Evolutionary conservation across 2,888 invertebrate species (phyloP), one percentile per base, ranked within the genome.

Genomic region (Ceraclea dissimilis): DNA sequence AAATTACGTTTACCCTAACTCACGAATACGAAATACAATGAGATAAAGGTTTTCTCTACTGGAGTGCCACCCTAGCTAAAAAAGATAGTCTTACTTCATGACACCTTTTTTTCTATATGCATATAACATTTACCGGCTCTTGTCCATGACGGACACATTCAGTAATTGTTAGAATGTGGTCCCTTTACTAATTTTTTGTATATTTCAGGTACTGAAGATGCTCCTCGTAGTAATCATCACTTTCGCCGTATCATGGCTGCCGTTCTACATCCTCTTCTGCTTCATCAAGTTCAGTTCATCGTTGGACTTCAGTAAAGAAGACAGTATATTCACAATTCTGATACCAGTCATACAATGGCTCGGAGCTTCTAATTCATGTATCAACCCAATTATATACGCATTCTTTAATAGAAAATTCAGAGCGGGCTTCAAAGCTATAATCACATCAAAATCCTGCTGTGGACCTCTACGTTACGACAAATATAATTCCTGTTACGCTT

Each of bases 381-480:
- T 80, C 64, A 80, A 81, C 65, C 80, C 80, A 1, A 70, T 80
- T 44, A 70, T 81, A 10, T 81, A 81, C 66, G 77, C 78, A 39
- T 79, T 79, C 65, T 79, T 79, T 69, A 79, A 79, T 67, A 71
- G 73, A 56, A 76, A 78, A 64, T 81, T 76, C 68, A 67, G 79
- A 39, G 67, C 70, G 21, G 79, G 79, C 2, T 79, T 80, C 66
- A 67, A 69, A 64, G 74, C 73, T 11, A 69, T 75, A 49, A 64
- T 75, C 21, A 70, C 69, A 44, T 71, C 71, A 52, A 66, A 69
- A 2, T 69, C 71, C 17, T 76, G 75, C 63, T 67, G 65, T 55
- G 63, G 64, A 1, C 64, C 64, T 16, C 56, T 63, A 21, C 55
- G 61, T 22, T 63, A 60, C 33, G 66, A 62, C 63, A 67, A 60